phyloP scores from a whole-genome alignment of 2,888 invertebrate genomes.

The Drosophila hamatofila region DNA sequence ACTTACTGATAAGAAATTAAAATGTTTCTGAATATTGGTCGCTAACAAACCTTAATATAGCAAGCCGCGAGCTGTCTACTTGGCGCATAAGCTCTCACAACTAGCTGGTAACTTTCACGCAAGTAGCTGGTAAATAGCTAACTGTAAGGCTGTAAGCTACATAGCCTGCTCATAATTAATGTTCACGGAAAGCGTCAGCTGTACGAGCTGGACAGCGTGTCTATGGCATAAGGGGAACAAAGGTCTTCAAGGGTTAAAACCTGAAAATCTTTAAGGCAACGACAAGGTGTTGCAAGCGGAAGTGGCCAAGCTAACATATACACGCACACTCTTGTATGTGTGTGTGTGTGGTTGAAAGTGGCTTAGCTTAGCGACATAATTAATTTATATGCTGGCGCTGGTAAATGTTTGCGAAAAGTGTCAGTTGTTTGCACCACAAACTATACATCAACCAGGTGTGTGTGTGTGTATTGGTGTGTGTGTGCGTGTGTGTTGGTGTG shows the following conservation, averaged over 20 bases:
- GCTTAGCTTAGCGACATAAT: constrained; percentile 62
- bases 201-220: background rate
- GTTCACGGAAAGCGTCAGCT: constrained; percentile 37
- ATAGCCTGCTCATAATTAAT: constrained; percentile 65
- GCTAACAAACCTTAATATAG: no score
- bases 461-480: constrained; percentile 15
- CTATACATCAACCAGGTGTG: constrained; percentile 58
- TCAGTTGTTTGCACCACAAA: constrained; percentile 62
- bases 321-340: background rate
- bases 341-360: constrained; percentile 15
- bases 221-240: constrained; percentile 6
- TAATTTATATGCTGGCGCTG: constrained; percentile 66
- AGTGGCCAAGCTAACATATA: constrained; percentile 4
- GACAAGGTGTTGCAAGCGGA: constrained; percentile 20
- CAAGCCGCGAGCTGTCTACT: background rate
- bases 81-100: background rate
- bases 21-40: background rate
- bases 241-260: constrained; percentile 14
- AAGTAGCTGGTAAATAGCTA: background rate
- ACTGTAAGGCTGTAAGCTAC: background rate
- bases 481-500: constrained; percentile 8
- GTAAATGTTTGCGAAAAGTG: constrained; percentile 74
- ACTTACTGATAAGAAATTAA: background rate
- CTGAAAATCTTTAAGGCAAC: constrained; percentile 1
- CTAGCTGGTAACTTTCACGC: background rate